Percentiles rank a stretch among this genome's conserved stretches.
These are phyloP conservation scores for Vanessa tameamea DNA, from an alignment of 1,140 invertebrate genomes.

Conservation along the genomic window DNA sequence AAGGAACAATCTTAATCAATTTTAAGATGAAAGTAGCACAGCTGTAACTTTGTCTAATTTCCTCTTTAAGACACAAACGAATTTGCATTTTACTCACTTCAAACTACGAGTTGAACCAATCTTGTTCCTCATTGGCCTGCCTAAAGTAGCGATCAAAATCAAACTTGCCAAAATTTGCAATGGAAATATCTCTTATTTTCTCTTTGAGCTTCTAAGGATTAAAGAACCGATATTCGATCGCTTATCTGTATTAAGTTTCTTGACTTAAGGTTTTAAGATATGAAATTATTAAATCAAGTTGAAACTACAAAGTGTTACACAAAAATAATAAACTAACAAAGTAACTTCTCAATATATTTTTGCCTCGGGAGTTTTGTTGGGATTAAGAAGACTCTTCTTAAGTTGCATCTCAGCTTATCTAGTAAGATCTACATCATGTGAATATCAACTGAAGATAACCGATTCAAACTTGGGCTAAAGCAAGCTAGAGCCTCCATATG, in stretches of 20 bases:
- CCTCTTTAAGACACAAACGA: slow-evolving; percentile 40
- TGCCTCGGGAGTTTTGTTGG: too few species aligned
- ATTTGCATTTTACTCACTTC: slow-evolving; percentile 56
- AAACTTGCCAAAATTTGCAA: slow-evolving; percentile 72
- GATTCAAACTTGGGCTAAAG: too few species aligned
- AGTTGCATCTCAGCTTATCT: too few species aligned
- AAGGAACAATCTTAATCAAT: slow-evolving; percentile 12
- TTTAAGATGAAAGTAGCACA: slow-evolving; percentile 29
- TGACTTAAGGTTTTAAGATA: slow-evolving; percentile 27
- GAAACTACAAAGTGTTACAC: background rate
- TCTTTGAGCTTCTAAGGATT: slow-evolving; percentile 62
- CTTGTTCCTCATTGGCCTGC: slow-evolving; percentile 48
- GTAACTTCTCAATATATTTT: too few species aligned
- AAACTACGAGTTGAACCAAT: slow-evolving; percentile 44
- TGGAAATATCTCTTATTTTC: slow-evolving; percentile 72
- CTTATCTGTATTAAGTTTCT: slow-evolving; percentile 41
- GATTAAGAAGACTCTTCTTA: too few species aligned
- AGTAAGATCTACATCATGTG: too few species aligned
- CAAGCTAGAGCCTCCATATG: too few species aligned
- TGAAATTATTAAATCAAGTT: slow-evolving; percentile 48
- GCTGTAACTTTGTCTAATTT: slow-evolving; percentile 39
- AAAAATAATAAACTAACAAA: too few species aligned
- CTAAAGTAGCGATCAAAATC: slow-evolving; percentile 60
- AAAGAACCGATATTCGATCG: slow-evolving; percentile 54
- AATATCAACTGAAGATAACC: too few species aligned